phyloP scores from a whole-genome alignment of 2,113 vertebrate species.

The Sisor rabdophorus region DNA sequence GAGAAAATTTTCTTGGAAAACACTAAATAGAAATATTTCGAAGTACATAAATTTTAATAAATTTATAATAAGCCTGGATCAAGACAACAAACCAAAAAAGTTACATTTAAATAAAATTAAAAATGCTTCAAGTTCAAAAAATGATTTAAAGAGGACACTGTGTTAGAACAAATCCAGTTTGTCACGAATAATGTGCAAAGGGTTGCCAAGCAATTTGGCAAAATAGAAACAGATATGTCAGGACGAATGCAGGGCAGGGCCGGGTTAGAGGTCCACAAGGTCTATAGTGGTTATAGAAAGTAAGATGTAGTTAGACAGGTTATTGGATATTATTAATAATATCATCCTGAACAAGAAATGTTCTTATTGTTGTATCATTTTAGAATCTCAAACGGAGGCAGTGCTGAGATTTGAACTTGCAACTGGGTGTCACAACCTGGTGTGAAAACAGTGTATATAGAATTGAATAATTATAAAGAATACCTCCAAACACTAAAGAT shows the following conservation, averaged over 20 bases:
- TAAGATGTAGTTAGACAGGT: background rate
- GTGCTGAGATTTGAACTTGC: too few species aligned
- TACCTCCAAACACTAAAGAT: background rate
- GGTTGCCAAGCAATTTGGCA: conserved; percentile 1
- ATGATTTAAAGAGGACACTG: background rate
- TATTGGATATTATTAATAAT: background rate
- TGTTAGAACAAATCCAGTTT: background rate
- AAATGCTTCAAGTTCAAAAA: background rate
- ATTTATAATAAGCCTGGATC: too few species aligned
- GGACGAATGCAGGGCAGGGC: background rate
- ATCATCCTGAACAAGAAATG: background rate
- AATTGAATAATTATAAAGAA: too few species aligned
- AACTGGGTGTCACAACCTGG: background rate
- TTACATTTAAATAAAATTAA: background rate
- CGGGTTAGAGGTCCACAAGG: background rate
- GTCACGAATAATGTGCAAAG: conserved; percentile 8
- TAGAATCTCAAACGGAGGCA: too few species aligned
- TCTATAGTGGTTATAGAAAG: background rate
- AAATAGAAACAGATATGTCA: background rate
- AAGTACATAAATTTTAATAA: too few species aligned
- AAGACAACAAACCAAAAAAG: background rate
- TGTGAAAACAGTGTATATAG: too few species aligned
- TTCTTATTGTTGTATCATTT: too few species aligned
- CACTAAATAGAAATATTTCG: too few species aligned
- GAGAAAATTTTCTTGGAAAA: too few species aligned